A percentile compares a stretch with the other conserved stretches of the same genome.
Evolutionary conservation across 2,113 vertebrate species (phyloP).

Genomic region (Percopsis transmontana): DNA sequence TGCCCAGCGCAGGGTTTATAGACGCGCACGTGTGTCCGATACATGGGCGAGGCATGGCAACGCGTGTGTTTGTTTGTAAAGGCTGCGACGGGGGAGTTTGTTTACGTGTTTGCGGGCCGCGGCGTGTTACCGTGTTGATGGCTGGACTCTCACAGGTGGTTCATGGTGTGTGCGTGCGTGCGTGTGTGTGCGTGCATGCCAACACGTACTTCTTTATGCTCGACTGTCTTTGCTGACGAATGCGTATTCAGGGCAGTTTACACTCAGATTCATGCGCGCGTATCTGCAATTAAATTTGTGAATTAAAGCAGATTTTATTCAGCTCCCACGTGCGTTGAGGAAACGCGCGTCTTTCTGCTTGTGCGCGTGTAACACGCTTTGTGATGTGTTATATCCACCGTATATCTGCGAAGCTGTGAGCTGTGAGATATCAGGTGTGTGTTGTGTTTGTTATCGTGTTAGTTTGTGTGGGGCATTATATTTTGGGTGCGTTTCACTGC

Average conservation of each 20-base stretch:
- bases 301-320: slow-evolving; percentile 30
- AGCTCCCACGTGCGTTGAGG: neutral
- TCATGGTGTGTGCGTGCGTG: slow-evolving; percentile 21
- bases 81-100: slow-evolving; percentile 51
- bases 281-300: slow-evolving; percentile 57
- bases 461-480: neutral
- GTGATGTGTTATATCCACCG: no score
- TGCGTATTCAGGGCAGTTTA: slow-evolving; percentile 44
- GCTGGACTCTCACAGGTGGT: neutral
- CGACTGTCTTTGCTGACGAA: slow-evolving; percentile 50
- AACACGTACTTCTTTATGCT: slow-evolving; percentile 43
- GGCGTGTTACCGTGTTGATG: neutral
- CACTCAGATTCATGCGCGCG: slow-evolving; percentile 32
- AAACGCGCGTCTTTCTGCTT: neutral
- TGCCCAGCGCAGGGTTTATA: neutral
- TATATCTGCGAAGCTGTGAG: neutral
- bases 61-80: slow-evolving; percentile 33
- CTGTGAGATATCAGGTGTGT: slow-evolving; percentile 3
- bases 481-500: neutral
- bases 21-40: neutral
- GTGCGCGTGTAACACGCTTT: neutral
- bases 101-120: slow-evolving; percentile 59
- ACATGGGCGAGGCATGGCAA: neutral
- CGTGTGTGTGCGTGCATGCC: slow-evolving; percentile 1
- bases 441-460: neutral